Conservation (phyloP, 2,113 vertebrate genomes). For the Amazona vittata region DNA sequence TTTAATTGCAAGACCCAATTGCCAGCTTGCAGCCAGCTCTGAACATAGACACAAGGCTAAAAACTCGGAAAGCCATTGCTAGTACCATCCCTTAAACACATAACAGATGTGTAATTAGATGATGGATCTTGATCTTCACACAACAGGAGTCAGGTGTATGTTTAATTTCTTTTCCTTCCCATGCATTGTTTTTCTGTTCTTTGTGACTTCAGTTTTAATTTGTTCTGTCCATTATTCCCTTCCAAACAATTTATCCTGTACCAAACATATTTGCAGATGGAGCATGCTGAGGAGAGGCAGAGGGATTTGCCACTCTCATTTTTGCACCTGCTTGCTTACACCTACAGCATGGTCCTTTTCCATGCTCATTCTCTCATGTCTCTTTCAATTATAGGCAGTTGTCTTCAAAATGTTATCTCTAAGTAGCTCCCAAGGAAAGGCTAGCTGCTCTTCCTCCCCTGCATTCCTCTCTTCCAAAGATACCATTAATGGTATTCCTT, state of each 20-base stretch:
- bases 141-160: not conserved
- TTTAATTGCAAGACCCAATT: not conserved
- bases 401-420: not conserved
- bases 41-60: not conserved
- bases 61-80: not conserved
- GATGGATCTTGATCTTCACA: not conserved
- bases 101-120: not conserved
- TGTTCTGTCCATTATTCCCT: not conserved
- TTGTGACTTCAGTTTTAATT: slow-evolving; percentile 6
- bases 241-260: not conserved
- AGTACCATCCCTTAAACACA: not conserved
- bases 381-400: not conserved
- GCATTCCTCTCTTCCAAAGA: not conserved
- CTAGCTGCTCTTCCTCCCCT: not conserved
- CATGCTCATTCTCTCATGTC: not conserved
- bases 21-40: not conserved
- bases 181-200: not conserved
- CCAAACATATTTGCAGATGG: not conserved
- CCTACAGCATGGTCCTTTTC: not conserved
- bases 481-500: not conserved
- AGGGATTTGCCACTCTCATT: not conserved
- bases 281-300: not conserved
- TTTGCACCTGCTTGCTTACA: not conserved
- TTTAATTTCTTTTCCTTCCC: not conserved
- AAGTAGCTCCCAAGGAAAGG: not conserved